Conservation (phyloP, 2,113 vertebrate species). For the Columba livia region DNA sequence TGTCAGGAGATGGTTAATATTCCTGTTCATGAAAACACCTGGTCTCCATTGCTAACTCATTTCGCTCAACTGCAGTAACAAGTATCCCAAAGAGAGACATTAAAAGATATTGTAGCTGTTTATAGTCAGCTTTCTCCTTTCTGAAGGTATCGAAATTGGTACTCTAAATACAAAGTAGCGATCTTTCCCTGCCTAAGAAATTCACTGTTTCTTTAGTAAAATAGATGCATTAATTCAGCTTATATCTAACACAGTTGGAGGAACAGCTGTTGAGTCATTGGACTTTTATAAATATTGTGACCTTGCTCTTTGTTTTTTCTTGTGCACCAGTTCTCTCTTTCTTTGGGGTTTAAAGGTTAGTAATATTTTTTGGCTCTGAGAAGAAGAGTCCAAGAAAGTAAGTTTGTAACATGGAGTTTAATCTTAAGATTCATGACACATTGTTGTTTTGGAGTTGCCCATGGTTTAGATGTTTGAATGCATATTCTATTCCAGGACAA, state of each 20-base stretch:
- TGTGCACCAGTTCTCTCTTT: background rate
- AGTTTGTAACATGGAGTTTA: background rate
- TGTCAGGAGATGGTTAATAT: background rate
- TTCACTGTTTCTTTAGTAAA: background rate
- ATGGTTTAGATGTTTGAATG: background rate
- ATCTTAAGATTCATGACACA: background rate
- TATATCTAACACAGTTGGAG: background rate
- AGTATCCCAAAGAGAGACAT: background rate
- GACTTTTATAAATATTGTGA: background rate
- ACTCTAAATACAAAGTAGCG: background rate
- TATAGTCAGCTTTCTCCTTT: background rate
- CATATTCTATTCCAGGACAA: background rate
- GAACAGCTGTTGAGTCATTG: background rate
- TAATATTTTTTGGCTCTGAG: background rate
- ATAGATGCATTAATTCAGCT: background rate
- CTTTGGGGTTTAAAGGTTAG: background rate
- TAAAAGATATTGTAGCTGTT: background rate
- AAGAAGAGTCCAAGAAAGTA: background rate
- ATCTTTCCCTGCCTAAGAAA: background rate
- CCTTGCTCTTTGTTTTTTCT: background rate
- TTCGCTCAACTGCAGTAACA: background rate
- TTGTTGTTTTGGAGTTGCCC: background rate
- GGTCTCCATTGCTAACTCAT: accelerated
- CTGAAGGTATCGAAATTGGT: background rate
- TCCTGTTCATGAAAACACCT: background rate